A percentile compares a stretch with the other conserved stretches of the same genome.
phyloP scores from a whole-genome alignment of 2,888 invertebrate species.

The Poecilobothrus nobilitatus region DNA sequence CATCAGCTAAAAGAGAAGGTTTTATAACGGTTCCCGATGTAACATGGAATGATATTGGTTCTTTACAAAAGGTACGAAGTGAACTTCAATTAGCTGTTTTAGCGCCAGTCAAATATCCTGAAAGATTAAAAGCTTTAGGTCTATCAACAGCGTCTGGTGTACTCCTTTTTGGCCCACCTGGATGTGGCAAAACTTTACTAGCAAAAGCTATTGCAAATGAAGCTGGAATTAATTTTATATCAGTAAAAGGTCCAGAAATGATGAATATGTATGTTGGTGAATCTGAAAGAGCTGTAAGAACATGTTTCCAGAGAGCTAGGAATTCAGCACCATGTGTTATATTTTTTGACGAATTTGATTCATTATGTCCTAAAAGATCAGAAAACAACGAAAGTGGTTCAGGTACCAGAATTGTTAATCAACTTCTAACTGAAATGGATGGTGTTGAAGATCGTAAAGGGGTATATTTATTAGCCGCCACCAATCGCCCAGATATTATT shows the following conservation, averaged over 20 bases:
- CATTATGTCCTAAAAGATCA: constrained; percentile 82
- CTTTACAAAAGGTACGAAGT: constrained; percentile 75
- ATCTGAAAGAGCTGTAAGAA: constrained; percentile 93
- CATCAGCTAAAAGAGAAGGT: constrained; percentile 92
- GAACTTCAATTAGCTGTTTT: constrained; percentile 85
- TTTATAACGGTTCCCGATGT: constrained; percentile 96
- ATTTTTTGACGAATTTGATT: constrained; percentile 97
- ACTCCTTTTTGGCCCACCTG: constrained; percentile 92
- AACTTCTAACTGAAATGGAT: constrained; percentile 97
- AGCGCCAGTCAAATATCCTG: constrained; percentile 82
- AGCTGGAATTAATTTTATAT: constrained; percentile 96
- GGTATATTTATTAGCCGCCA: constrained; percentile 92
- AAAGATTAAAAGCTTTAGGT: constrained; percentile 69
- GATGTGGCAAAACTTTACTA: constrained; percentile 90
- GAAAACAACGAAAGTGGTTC: constrained; percentile 65
- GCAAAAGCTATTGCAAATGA: constrained; percentile 99
- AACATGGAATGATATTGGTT: constrained; percentile 95
- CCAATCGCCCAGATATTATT: constrained; percentile 92
- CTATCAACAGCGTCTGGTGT: constrained; percentile 79
- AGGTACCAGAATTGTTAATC: constrained; percentile 85
- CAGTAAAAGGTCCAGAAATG: constrained; percentile 96
- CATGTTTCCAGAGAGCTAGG: constrained; percentile 87
- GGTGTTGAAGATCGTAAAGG: constrained; percentile 85
- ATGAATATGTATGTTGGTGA: constrained; percentile 99
- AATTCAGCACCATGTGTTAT: constrained; percentile 97